These are phyloP conservation scores for Enteromius unitaeniatus DNA, from an alignment of 2,797 vertebrate species.

Conservation along the genomic window DNA sequence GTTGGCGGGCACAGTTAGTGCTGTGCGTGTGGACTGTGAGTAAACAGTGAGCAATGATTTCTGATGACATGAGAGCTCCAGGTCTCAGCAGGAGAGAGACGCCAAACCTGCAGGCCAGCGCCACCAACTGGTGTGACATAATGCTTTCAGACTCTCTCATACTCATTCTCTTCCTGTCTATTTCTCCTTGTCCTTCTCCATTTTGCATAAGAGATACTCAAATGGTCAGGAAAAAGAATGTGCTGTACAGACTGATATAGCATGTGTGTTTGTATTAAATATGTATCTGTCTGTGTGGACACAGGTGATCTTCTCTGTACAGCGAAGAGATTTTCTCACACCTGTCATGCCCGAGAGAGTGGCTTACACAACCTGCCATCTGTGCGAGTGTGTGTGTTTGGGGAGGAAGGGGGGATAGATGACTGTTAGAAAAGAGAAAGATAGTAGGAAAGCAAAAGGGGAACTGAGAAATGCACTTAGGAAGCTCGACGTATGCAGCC, in stretches of 20 bases:
- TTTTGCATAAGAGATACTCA: slow-evolving; percentile 30
- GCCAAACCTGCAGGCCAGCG: slow-evolving; percentile 48
- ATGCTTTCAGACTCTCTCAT: slow-evolving; percentile 32
- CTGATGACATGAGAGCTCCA: slow-evolving; percentile 40
- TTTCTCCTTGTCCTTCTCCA: slow-evolving; percentile 9
- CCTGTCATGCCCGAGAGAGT: slow-evolving; percentile 43
- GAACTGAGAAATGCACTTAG: slow-evolving; percentile 57
- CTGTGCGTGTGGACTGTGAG: slow-evolving; percentile 28
- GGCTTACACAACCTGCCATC: slow-evolving; percentile 43
- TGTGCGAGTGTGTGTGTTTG: slow-evolving; percentile 12
- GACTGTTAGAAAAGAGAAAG: slow-evolving; percentile 45
- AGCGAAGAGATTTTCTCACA: slow-evolving; percentile 33
- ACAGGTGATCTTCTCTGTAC: slow-evolving; percentile 40
- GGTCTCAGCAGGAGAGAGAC: slow-evolving; percentile 45
- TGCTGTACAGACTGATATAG: slow-evolving; percentile 1
- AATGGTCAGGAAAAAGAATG: slow-evolving; percentile 16
- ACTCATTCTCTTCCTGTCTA: slow-evolving; percentile 8
- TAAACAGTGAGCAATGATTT: slow-evolving; percentile 52
- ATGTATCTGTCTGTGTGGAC: slow-evolving; percentile 36
- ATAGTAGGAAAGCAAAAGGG: slow-evolving; percentile 32
- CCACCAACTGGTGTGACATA: slow-evolving; percentile 46
- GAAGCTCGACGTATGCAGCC: slow-evolving; percentile 9
- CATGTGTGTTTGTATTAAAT: slow-evolving; percentile 27
- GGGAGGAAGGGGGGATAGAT: slow-evolving; percentile 12
- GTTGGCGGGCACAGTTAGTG: slow-evolving; percentile 4